These are phyloP conservation scores for Pipra filicauda DNA, from an alignment of 2,113 vertebrate species.

Conservation along the genomic window DNA sequence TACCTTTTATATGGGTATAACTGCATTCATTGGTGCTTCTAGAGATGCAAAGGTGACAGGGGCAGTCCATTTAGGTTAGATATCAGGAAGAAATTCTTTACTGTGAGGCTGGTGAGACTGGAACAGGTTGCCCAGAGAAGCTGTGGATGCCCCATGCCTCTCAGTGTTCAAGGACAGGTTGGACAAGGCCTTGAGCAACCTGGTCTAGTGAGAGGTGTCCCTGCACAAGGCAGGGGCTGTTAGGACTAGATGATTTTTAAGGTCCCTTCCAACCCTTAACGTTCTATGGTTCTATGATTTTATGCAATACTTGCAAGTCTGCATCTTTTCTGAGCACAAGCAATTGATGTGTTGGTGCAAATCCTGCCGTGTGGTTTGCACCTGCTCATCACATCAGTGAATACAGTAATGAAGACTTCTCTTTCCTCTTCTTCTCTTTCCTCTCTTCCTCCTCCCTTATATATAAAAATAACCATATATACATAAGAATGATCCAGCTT, in stretches of 20 bases:
- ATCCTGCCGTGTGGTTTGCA: background rate
- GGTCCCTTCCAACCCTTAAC: background rate
- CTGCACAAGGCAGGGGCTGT: accelerated
- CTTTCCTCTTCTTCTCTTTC: background rate
- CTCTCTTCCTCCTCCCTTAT: background rate
- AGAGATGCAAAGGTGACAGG: accelerated
- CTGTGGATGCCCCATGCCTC: background rate
- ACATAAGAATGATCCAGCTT: background rate
- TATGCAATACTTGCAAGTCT: background rate
- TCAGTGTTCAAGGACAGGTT: background rate
- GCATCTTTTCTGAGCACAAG: background rate
- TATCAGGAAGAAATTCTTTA: background rate
- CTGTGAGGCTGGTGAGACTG: background rate
- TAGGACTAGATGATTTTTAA: background rate
- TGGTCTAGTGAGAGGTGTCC: background rate
- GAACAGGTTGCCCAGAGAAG: background rate
- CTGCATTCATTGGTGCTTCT: background rate
- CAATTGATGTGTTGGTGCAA: background rate
- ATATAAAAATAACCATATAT: background rate
- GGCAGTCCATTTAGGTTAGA: background rate
- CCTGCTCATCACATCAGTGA: background rate
- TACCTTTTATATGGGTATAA: background rate
- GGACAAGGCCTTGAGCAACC: background rate
- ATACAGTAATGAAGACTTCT: background rate
- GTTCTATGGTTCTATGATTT: background rate